Evolutionary conservation across 2,888 invertebrate species (phyloP).

Genomic region (Monochamus alternatus): DNA sequence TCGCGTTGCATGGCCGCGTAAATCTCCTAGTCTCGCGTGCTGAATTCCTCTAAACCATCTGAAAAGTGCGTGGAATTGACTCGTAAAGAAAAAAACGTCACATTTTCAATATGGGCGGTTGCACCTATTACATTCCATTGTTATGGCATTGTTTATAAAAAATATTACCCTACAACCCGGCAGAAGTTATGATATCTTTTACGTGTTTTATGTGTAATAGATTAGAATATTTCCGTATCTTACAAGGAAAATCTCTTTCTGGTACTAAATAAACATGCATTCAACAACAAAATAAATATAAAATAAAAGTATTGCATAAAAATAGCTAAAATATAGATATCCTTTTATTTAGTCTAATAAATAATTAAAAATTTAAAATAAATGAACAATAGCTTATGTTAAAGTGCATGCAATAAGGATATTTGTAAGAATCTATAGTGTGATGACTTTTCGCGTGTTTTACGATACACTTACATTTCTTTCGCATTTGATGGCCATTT

Average conservation of each 20-base stretch:
- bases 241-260: constrained; percentile 5
- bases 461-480: no score
- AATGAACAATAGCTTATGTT: no score
- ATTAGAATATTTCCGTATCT: not conserved
- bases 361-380: no score
- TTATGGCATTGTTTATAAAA: constrained; percentile 45
- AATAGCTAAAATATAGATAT: no score
- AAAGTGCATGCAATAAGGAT: no score
- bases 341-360: no score
- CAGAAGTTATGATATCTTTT: constrained; percentile 21
- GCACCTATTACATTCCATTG: constrained; percentile 53
- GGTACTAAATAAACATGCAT: no score
- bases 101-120: constrained; percentile 60
- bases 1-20: constrained; percentile 62
- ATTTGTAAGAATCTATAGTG: no score
- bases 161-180: not conserved
- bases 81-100: constrained; percentile 64
- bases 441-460: no score
- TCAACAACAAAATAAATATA: no score
- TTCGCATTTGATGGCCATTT: no score
- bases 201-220: constrained; percentile 19
- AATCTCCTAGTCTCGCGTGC: constrained; percentile 64
- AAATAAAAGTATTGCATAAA: no score
- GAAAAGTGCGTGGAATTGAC: constrained; percentile 64
- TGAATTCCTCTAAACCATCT: constrained; percentile 62